Base-by-base conservation (phyloP, 2,888 invertebrate species). In the Tinea semifulvella region DNA sequence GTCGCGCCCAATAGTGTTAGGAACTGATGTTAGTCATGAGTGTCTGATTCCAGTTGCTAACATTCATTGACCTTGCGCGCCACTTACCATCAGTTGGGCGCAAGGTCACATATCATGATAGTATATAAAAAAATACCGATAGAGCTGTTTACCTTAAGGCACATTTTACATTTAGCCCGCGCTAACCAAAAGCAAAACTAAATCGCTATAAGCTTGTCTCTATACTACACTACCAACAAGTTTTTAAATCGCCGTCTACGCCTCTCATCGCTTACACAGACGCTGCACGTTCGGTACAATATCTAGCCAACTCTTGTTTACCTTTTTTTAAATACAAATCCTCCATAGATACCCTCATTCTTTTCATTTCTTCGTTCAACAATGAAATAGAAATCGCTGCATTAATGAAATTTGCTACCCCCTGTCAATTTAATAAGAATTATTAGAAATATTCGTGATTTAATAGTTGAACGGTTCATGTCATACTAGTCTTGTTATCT, bases 191-290 rank as follows among this genome's bases (percentile, higher is more conserved):
- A n/a, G n/a, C n/a, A n/a, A n/a, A n/a, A n/a, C n/a, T n/a, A 31
- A 13, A 31, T 31, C 31, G 31, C 31, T 31, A 13, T 13, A 31
- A 31, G 11, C 7, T 31, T 3, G 5, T 19, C 26, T 45, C 3
- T 40, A 22, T 20, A 22, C 40, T 11, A 22, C 40, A 40, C 38
- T 58, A 60, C 54, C 60, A 58, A 56, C 53, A 50, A 47, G 52
- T 58, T 52, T 55, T 59, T 64, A 61, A 71, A 60, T 65, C 58
- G 56, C 57, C 56, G 64, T 68, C 68, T 65, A 63, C 61, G 54
- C 60, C 54, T 56, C 49, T 52, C 57, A 48, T 54, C 57, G 53
- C 50, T 60, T 61, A 61, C 63, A 54, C 53, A 50, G 54, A 55
- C 59, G 19, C 18, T 31, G 44, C 47, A 49, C 35, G 8, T 11